Conservation (phyloP, 2,888 invertebrate species). For the Nephrotoma flavescens region DNA sequence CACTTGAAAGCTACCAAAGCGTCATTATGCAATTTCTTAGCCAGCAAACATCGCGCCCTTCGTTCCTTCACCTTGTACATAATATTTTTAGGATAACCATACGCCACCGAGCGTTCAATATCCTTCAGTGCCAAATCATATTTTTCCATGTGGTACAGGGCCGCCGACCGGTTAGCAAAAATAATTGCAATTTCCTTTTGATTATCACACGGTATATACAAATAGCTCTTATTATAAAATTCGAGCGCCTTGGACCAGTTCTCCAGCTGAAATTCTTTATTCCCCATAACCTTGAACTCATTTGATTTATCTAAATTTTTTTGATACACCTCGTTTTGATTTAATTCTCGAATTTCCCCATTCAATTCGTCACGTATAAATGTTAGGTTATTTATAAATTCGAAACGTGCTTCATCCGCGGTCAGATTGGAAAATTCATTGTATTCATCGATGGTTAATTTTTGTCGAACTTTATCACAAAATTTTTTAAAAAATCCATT, state of each 20-base stretch:
- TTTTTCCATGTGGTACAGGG: conserved; percentile 54
- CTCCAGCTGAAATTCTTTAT: conserved; percentile 53
- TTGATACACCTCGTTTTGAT: conserved; percentile 19
- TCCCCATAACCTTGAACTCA: conserved; percentile 55
- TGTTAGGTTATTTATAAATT: conserved; percentile 38
- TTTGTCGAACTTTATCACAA: conserved; percentile 1
- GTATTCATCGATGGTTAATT: conserved; percentile 24
- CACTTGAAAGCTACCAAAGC: conserved; percentile 47
- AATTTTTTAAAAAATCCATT: conserved; percentile 1
- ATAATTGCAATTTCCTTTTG: conserved; percentile 49
- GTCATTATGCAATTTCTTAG: conserved; percentile 46
- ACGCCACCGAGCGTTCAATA: conserved; percentile 46
- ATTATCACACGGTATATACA: conserved; percentile 48
- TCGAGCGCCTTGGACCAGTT: conserved; percentile 53
- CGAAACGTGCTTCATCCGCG: conserved; percentile 48
- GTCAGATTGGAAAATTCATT: conserved; percentile 47
- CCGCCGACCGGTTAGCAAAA: conserved; percentile 68
- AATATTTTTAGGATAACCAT: conserved; percentile 55
- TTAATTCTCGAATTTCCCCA: neutral
- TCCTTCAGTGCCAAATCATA: conserved; percentile 54
- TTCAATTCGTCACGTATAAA: conserved; percentile 30
- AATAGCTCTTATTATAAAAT: conserved; percentile 53
- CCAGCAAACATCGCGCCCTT: conserved; percentile 54
- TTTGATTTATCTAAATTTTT: conserved; percentile 44
- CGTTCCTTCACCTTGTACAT: conserved; percentile 63